Evolutionary conservation across 2,888 invertebrate genomes (phyloP).

Genomic region (Lagria hirta): DNA sequence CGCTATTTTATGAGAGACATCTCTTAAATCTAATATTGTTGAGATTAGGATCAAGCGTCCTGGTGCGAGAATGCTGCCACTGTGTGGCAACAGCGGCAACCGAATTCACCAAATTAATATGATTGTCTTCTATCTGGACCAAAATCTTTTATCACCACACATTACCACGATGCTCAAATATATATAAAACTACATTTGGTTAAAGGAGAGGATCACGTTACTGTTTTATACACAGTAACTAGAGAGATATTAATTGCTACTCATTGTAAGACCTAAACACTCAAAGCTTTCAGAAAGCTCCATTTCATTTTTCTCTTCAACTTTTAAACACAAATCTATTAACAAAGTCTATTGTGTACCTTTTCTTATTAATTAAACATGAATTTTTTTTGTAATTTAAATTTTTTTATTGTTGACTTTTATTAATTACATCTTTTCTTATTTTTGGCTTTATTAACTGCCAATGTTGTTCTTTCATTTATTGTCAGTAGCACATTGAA

Average conservation of each 20-base stretch:
- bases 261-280: too few species aligned
- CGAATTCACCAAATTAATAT: constrained; percentile 40
- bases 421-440: too few species aligned
- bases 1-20: constrained; percentile 48
- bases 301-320: too few species aligned
- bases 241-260: constrained; percentile 30
- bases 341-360: too few species aligned
- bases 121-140: constrained; percentile 31
- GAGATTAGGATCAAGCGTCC: constrained; percentile 42
- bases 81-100: constrained; percentile 40
- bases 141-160: constrained; percentile 34
- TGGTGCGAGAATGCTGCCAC: constrained; percentile 42
- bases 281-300: too few species aligned
- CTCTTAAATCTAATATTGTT: constrained; percentile 47
- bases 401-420: too few species aligned
- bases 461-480: too few species aligned
- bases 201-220: constrained; percentile 31
- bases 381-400: too few species aligned
- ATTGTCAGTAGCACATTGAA: too few species aligned
- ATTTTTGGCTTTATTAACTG: too few species aligned
- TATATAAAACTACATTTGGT: constrained; percentile 30
- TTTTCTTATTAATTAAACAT: too few species aligned
- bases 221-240: constrained; percentile 28
- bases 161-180: constrained; percentile 33
- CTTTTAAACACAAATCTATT: too few species aligned